Evolutionary conservation across 2,113 vertebrate species (phyloP).

Genomic region (Pituophis catenifer): DNA sequence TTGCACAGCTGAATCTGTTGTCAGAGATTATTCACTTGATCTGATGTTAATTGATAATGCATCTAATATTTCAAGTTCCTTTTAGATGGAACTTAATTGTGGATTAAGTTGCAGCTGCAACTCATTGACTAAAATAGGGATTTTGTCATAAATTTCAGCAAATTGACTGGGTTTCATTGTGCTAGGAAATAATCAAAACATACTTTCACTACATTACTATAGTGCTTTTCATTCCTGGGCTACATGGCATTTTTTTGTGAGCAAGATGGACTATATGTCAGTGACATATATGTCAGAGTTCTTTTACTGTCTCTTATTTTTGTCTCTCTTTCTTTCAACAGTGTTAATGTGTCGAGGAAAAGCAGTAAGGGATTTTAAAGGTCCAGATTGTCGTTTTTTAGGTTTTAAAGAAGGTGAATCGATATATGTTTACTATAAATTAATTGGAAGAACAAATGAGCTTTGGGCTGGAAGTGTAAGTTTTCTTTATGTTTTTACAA

Average conservation of each 20-base stretch:
- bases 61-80: background rate
- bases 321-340: conserved; percentile 57
- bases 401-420: conserved; percentile 89
- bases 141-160: background rate
- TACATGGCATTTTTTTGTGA: background rate
- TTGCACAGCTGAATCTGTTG: background rate
- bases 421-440: conserved; percentile 91
- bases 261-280: fast-evolving
- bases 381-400: conserved; percentile 93
- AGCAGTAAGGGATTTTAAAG: conserved; percentile 83
- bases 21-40: background rate
- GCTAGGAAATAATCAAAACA: background rate
- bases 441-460: conserved; percentile 79
- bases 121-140: background rate
- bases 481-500: conserved; percentile 44
- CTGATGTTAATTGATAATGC: background rate
- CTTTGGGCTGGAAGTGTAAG: conserved; percentile 96
- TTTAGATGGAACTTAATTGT: background rate
- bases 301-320: background rate
- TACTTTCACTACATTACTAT: background rate
- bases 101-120: background rate
- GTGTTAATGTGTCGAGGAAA: conserved; percentile 91
- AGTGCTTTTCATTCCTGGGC: conserved; percentile 7
- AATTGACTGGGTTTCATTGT: background rate
- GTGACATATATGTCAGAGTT: background rate